Base-by-base conservation (phyloP, 1,140 invertebrate species). In the Heliothis subflexa region DNA sequence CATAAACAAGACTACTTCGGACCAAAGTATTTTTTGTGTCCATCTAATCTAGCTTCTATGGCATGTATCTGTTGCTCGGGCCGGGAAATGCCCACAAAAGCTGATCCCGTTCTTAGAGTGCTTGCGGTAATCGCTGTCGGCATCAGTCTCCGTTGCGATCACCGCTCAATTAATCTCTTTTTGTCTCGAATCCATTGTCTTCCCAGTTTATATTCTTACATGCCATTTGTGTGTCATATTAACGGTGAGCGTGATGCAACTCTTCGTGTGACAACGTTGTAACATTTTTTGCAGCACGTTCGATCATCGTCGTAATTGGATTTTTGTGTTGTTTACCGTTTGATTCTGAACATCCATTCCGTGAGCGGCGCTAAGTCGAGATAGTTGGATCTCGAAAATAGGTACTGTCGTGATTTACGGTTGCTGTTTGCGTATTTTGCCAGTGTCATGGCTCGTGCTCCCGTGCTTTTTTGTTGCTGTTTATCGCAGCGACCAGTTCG, bases 61-160 rank as follows among this genome's bases (percentile, higher is more conserved):
- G 49, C 81, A 75, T 81, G 81, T 84, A 81, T 80, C 78, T 64
- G 61, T 82, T 76, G 75, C 55, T 78, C 74, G 74, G 59, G 50
- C 76, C 78, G 75, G 84, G 79, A 83, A 83, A 74, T 81, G 74
- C 47, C 80, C 80, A 86, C 83, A 86, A 86, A 88, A 82, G 83
- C 81, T 77, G 75, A 68, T 88, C 85, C 89, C 89, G 88, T 88
- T 91, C 79, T 81, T 83, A 82, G 80, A 79, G 70, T 79, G 79
- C 78, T 88, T 88, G 81, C 88, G 82, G 85, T 89, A 88, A 87
- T 88, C 85, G 74, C 55, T 83, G 83, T 80, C 83, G 78, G 76
- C 85, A 81, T 84, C 80, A 70, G 62, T 82, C 81, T 82, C 81
- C 78, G 81, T 79, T 79, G 68, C 61, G 81, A 75, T 79, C 80